Conservation (phyloP, 1,140 invertebrate species). For the Musca domestica region DNA sequence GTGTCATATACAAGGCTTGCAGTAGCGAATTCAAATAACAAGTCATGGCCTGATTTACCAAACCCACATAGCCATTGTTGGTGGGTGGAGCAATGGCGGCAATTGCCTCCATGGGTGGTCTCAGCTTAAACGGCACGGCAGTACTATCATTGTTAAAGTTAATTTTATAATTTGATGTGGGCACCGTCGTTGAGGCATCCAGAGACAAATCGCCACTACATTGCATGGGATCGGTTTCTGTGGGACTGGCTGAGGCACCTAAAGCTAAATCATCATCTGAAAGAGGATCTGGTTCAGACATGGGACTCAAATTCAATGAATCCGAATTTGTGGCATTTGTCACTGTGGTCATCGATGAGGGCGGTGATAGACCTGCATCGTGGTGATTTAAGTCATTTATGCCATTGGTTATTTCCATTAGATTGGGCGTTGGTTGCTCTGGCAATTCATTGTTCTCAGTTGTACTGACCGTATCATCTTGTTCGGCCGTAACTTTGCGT, state of each 20-base stretch:
- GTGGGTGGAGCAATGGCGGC: neutral
- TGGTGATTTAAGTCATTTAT: neutral
- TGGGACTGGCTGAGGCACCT: constrained; percentile 61
- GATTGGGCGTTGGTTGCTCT: neutral
- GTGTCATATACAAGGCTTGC: constrained; percentile 90
- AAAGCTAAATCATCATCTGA: constrained; percentile 58
- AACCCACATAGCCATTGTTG: constrained; percentile 72
- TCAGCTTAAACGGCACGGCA: too few species aligned
- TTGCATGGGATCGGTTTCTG: constrained; percentile 40
- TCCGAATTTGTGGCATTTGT: constrained; percentile 30
- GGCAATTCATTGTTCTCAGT: neutral
- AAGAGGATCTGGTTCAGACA: constrained; percentile 42
- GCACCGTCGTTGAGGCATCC: neutral
- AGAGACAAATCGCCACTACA: constrained; percentile 3
- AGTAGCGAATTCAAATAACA: constrained; percentile 90
- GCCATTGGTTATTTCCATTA: neutral
- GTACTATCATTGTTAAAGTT: too few species aligned
- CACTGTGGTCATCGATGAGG: constrained; percentile 33
- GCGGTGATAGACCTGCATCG: constrained; percentile 16
- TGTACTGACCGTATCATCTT: neutral
- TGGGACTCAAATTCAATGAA: constrained; percentile 43
- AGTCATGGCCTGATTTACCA: constrained; percentile 93
- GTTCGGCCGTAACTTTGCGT: neutral
- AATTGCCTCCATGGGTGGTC: too few species aligned
- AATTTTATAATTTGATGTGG: too few species aligned